Evolutionary conservation across 2,888 invertebrate genomes (phyloP).

Genomic region (Drosophila neonasuta): DNA sequence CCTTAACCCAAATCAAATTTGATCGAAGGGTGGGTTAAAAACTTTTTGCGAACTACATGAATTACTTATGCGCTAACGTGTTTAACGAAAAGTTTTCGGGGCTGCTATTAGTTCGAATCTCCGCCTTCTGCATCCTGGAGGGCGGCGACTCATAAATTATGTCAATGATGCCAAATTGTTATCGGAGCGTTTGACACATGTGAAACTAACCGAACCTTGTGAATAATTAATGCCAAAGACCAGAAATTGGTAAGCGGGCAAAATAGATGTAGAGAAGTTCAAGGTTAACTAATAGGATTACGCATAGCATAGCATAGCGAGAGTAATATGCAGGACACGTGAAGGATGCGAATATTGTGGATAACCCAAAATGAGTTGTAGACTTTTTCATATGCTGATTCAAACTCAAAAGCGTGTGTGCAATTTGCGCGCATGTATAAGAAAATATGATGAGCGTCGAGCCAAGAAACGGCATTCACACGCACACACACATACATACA

Average conservation of each 20-base stretch:
- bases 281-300: conserved; percentile 45
- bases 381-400: conserved; percentile 44
- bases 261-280: conserved; percentile 30
- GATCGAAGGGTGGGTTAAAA: conserved; percentile 13
- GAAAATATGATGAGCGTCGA: conserved; percentile 44
- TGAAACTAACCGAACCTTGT: conserved; percentile 53
- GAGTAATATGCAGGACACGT: neutral
- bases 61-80: conserved; percentile 39
- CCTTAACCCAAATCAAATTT: conserved; percentile 43
- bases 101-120: conserved; percentile 20
- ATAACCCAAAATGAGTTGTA: conserved; percentile 36
- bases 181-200: conserved; percentile 64
- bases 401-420: conserved; percentile 37
- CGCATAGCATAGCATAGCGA: conserved; percentile 3
- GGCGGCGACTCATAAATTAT: conserved; percentile 62
- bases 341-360: conserved; percentile 18
- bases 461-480: conserved; percentile 16
- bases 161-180: conserved; percentile 63
- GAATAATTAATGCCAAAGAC: conserved; percentile 64
- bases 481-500: conserved; percentile 9
- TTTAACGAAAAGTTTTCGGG: conserved; percentile 46
- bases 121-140: conserved; percentile 5
- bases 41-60: conserved; percentile 49
- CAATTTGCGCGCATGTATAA: conserved; percentile 17
- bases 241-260: conserved; percentile 18